These are phyloP conservation scores for Hipposideros armiger DNA, from an alignment of 2,113 vertebrate genomes.

Conservation along the genomic window DNA sequence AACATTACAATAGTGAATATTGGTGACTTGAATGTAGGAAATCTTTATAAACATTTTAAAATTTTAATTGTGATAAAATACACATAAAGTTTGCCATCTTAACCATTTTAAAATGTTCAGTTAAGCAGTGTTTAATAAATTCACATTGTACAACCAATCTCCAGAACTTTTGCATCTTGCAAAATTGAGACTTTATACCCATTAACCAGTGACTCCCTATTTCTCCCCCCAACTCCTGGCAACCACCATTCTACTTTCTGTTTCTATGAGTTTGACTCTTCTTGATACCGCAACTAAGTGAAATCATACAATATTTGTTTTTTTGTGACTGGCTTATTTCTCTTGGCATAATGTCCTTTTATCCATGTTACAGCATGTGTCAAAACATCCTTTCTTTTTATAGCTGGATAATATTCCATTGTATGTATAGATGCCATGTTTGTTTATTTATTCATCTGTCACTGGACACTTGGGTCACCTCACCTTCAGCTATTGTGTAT, in stretches of 20 bases:
- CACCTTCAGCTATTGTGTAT: not conserved
- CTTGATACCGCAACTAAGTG: not conserved
- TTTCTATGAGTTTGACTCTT: not conserved
- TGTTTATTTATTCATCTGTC: not conserved
- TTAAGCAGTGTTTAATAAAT: not conserved
- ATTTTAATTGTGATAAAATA: conserved; percentile 26
- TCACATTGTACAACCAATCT: not conserved
- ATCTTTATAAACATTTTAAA: not conserved
- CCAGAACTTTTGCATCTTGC: not conserved
- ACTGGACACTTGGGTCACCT: not conserved
- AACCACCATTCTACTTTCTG: not conserved
- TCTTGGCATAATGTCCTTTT: not conserved
- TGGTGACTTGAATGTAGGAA: conserved; percentile 34
- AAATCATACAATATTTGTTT: not conserved
- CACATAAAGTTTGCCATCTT: not conserved
- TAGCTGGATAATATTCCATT: not conserved
- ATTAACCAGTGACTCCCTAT: not conserved
- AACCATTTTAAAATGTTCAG: not conserved
- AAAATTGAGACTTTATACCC: not conserved
- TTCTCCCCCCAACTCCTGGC: not conserved
- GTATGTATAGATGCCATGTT: not conserved
- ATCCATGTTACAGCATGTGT: not conserved
- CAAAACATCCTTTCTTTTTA: not conserved
- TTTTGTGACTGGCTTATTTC: conserved; percentile 26
- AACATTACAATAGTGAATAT: not conserved